These are phyloP conservation scores for Arctocebus calabarensis DNA, from an alignment of 2,797 vertebrate species.

Conservation along the genomic window DNA sequence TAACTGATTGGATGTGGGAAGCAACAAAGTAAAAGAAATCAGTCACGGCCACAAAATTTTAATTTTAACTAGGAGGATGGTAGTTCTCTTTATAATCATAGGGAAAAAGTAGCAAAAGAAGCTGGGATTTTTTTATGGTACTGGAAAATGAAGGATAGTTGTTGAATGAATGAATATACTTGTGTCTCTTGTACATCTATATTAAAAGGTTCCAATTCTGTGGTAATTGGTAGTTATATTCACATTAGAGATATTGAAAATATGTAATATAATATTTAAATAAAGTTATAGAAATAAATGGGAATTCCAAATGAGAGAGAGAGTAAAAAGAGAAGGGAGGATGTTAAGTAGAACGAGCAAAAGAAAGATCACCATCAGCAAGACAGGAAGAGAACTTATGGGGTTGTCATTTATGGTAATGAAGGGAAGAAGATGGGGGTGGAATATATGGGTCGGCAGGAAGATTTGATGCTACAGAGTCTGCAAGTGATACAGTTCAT, in stretches of 20 bases:
- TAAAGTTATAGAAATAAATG: neutral
- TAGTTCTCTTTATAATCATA: neutral
- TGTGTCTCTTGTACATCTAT: neutral
- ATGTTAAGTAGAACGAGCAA: neutral
- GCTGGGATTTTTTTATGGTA: neutral
- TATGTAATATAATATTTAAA: neutral
- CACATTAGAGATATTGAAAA: neutral
- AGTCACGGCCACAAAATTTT: neutral
- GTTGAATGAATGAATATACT: neutral
- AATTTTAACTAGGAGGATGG: neutral
- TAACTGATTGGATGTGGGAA: neutral
- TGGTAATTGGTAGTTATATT: neutral
- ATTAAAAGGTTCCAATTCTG: neutral
- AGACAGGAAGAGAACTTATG: neutral
- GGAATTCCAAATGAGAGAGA: neutral
- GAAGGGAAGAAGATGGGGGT: neutral
- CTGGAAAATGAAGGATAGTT: neutral
- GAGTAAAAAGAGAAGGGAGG: neutral
- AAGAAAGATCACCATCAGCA: neutral
- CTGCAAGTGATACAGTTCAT: neutral
- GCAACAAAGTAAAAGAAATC: constrained; percentile 25
- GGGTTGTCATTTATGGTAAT: neutral
- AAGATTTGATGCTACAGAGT: neutral
- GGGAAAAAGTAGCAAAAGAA: neutral
- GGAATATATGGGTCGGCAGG: neutral